Base-by-base conservation (phyloP, 2,113 vertebrate species). In the Noctilio leporinus region DNA sequence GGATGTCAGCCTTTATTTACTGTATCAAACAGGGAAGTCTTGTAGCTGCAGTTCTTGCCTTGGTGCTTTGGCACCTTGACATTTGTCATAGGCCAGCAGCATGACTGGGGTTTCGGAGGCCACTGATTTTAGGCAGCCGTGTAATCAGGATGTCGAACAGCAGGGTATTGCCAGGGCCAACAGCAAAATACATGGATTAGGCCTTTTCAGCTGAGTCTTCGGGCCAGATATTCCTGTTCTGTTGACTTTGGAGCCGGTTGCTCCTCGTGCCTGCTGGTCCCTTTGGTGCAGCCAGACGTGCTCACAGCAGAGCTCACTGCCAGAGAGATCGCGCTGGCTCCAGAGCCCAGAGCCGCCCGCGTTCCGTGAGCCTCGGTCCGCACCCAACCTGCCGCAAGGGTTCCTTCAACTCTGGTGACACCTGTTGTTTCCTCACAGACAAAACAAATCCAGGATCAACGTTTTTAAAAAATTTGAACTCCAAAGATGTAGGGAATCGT, bases 301-400 rank as follows among this genome's bases (percentile, higher is more conserved):
- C 30, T 84, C 19, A 5, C 45, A 24, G 30, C 53, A 72, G 53
- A 83, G 17, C 2, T 84, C 55, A 33, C 35, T 30, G 67, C 62
- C 43, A 40, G 49, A 53, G 85, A 35, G 77, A 22, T 2, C 20
- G 2, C 0, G 0, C 35, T 35, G 72, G 33, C 45, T 3, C 19
- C 0, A n/a, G 55, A 88, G 38, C 14, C 62, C 35, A 33, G 15
- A 0, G 38, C 30, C 17, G 24, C 33, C 9, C 17, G 33, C 3
- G 14, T 35, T 72, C 19, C 38, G 57, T 80, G 51, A 12, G 35
- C 33, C 45, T 38, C 0, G 6, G 38, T 30, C 47, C 24, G 55
- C 55, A 51, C 62, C 59, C 8, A 0, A 22, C 51, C 72, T 73
- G 59, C 86, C 16, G 1, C 26, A 64, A n/a, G 40, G 5, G 16